These are phyloP conservation scores for Myoxocephalus aenaeus DNA, from an alignment of 2,797 vertebrate genomes.

Conservation along the genomic window DNA sequence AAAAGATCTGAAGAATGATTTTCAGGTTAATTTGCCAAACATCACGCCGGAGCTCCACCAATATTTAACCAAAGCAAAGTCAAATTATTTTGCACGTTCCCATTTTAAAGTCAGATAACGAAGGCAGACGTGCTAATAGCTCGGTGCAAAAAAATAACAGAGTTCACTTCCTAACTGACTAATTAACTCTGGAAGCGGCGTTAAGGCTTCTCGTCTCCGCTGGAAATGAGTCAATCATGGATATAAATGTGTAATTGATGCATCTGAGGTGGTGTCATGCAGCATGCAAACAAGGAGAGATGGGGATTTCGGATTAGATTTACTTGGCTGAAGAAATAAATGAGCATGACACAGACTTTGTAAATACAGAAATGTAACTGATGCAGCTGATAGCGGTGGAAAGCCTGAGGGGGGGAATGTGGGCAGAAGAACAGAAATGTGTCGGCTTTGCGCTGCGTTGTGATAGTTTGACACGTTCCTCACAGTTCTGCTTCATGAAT, in stretches of 20 bases:
- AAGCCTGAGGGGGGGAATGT: neutral
- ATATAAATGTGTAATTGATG: conserved; percentile 55
- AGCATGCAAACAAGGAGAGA: conserved; percentile 21
- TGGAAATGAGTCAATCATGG: conserved; percentile 45
- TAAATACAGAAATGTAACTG: conserved; percentile 40
- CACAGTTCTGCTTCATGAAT: no score
- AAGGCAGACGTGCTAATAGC: conserved; percentile 19
- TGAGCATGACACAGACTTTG: conserved; percentile 41
- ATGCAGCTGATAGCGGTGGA: conserved; percentile 41
- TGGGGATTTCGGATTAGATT: conserved; percentile 42
- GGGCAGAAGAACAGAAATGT: no score
- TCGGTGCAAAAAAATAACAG: conserved; percentile 15
- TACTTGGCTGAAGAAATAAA: conserved; percentile 44
- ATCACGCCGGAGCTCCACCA: neutral
- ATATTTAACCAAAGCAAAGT: neutral
- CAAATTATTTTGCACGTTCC: neutral
- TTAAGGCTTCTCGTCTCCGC: conserved; percentile 34
- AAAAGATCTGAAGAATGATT: neutral
- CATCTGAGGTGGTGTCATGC: conserved; percentile 36
- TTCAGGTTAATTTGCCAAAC: neutral
- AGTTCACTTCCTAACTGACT: conserved; percentile 29
- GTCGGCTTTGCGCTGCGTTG: no score
- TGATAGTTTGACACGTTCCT: no score
- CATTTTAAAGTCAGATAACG: conserved; percentile 18
- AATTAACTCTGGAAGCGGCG: conserved; percentile 40